These are phyloP conservation scores for Asarcornis scutulata DNA, from an alignment of 2,113 vertebrate species.

Conservation along the genomic window DNA sequence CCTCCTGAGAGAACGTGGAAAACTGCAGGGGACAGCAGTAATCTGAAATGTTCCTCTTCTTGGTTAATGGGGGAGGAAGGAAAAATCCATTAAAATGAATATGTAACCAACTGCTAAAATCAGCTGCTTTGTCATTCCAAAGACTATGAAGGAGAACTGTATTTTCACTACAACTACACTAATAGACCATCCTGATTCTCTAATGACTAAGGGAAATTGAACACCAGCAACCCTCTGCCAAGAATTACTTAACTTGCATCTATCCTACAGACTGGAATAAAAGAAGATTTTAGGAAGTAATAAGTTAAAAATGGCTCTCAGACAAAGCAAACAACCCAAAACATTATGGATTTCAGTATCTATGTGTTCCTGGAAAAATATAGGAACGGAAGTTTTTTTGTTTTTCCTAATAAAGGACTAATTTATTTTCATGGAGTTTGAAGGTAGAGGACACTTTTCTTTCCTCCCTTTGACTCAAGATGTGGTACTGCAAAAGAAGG, in stretches of 20 bases:
- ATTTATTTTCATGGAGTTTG: not conserved
- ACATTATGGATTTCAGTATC: not conserved
- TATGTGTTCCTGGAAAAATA: not conserved
- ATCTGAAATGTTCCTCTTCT: constrained; percentile 19
- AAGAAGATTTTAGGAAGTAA: not conserved
- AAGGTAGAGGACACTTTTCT: not conserved
- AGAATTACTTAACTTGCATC: not conserved
- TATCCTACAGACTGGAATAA: not conserved
- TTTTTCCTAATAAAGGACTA: not conserved
- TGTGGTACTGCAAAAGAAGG: not conserved
- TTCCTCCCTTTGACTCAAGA: not conserved
- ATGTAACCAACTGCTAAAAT: not conserved
- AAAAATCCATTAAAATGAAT: not conserved
- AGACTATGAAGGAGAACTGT: not conserved
- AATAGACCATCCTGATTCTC: not conserved
- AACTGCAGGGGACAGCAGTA: not conserved
- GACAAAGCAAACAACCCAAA: not conserved
- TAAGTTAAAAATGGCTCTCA: not conserved
- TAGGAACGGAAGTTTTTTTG: not conserved
- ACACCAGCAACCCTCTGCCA: not conserved
- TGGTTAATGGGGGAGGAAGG: not conserved
- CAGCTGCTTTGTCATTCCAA: not conserved
- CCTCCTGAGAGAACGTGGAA: not conserved
- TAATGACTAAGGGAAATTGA: not conserved
- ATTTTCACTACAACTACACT: constrained; percentile 5